These are phyloP conservation scores for Antennarius maculatus DNA, from an alignment of 2,797 vertebrate genomes.

Conservation along the genomic window DNA sequence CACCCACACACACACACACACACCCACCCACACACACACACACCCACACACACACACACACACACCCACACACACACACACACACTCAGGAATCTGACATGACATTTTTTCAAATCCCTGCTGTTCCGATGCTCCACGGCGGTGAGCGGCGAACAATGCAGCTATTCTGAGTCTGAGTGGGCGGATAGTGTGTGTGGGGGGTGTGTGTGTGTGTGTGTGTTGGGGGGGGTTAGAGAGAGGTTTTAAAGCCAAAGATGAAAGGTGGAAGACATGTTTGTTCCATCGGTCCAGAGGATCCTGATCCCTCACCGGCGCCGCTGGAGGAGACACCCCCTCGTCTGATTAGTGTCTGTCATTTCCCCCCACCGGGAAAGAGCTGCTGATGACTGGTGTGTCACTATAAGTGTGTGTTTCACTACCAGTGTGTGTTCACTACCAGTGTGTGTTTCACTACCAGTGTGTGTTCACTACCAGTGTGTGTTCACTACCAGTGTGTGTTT, in stretches of 20 bases:
- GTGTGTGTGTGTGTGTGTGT: background rate
- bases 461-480: no score
- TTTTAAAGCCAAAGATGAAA: slow-evolving; percentile 58
- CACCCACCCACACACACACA: background rate
- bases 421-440: no score
- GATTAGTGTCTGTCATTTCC: no score
- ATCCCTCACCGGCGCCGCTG: slow-evolving; percentile 24
- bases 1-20: no score
- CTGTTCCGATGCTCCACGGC: slow-evolving; percentile 35
- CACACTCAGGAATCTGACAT: slow-evolving; percentile 18
- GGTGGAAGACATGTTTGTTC: slow-evolving; percentile 60
- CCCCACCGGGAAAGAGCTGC: slow-evolving; percentile 11
- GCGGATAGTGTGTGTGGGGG: slow-evolving; percentile 17
- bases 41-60: background rate
- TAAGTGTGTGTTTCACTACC: no score
- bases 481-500: no score
- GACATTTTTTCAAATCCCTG: slow-evolving; percentile 4
- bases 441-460: no score
- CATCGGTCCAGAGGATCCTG: slow-evolving; percentile 42
- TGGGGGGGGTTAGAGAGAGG: background rate
- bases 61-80: background rate
- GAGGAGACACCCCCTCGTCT: background rate
- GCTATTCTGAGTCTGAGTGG: slow-evolving; percentile 70
- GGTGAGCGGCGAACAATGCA: slow-evolving; percentile 53
- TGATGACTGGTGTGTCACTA: no score